Base-by-base conservation (phyloP, 2,113 vertebrate species). In the Nothocercus julius region DNA sequence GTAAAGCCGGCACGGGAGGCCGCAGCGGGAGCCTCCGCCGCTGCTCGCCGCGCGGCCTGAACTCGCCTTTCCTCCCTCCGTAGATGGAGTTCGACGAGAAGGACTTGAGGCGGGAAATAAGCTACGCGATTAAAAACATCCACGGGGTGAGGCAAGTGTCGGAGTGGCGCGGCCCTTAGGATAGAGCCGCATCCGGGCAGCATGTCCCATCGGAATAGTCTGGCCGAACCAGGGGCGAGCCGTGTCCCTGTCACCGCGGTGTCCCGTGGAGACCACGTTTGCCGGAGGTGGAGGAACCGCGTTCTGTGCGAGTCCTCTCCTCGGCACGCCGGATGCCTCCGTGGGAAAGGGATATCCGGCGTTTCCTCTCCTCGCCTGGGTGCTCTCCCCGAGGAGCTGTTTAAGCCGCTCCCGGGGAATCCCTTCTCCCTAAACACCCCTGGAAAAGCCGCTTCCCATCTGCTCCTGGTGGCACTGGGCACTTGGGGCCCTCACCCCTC, bases 61-160 rank as follows among this genome's bases (percentile, higher is more conserved):
- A 1, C 5, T 11, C 24, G 38, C 7, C n/a, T 44, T 81, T 22
- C 64, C n/a, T 80, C 38, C 62, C 2, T 38, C 0, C 36, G 10
- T 95, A 99, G 99, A 99, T 99, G 98, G 99, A 99, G 75, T 99
- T 99, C 21, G 99, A 99, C 3, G 99, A 99, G 97, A 99, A 99
- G 93, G 99, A 99, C 58, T 79, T 99, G 70, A 89, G 99, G 84
- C 91, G 99, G 44, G 99, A 99, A 97, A 99, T 99, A 95, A 99
- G 99, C 97, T 99, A 99, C 0, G 99, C 99, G 75, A 99, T 99
- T 87, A 99, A 99, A 97, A 99, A 99, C 89, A 99, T 99, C 96
- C 99, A 99, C 2, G 99, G 99, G 51, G 98, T 99, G 96, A 99
- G 99, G 99, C 98, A 98, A 98, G 99, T 99, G 49, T 49, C 69